Conservation (phyloP, 2,797 vertebrate genomes). For the Heterohyrax brucei region DNA sequence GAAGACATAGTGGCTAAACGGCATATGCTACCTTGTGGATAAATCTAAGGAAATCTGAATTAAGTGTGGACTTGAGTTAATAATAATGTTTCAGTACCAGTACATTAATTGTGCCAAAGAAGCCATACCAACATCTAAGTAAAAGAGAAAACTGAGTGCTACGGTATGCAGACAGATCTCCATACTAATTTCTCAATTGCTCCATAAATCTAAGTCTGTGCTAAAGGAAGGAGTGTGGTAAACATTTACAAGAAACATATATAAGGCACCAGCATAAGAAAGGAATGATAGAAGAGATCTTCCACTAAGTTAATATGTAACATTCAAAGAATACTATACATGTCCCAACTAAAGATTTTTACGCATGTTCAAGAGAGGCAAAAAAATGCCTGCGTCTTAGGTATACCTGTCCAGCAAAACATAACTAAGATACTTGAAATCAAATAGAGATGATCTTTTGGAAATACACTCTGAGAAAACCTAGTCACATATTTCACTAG, state of each 20-base stretch:
- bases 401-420: not conserved
- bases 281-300: not conserved
- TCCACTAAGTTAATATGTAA: conserved; percentile 2
- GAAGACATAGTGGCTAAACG: not conserved
- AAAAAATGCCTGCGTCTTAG: not conserved
- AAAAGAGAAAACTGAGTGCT: not conserved
- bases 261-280: not conserved
- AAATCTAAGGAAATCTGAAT: not conserved
- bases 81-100: not conserved
- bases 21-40: not conserved
- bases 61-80: not conserved
- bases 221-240: not conserved
- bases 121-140: not conserved
- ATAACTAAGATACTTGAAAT: conserved; percentile 16
- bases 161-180: not conserved
- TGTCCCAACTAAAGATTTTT: not conserved
- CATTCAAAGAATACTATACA: not conserved
- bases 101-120: conserved; percentile 22
- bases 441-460: not conserved
- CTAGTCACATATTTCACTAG: no score
- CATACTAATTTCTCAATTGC: not conserved
- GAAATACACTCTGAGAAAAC: conserved; percentile 16
- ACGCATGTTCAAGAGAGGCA: not conserved
- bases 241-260: not conserved
- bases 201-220: not conserved